Conservation (phyloP, 2,797 vertebrate genomes). For the Triplophysa yarkandensis region DNA sequence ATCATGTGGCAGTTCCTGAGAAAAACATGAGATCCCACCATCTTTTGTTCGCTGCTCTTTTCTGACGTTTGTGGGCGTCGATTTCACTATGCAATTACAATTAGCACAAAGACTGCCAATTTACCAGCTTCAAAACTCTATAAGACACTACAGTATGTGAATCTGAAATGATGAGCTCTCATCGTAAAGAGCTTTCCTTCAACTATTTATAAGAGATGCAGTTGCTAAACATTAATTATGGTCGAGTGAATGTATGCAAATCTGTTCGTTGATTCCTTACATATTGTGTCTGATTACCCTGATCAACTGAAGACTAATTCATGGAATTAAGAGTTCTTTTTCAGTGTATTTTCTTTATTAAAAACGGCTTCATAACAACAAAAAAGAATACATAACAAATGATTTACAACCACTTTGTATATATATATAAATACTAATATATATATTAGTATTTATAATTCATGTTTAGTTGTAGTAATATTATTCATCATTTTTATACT, state of each 20-base stretch:
- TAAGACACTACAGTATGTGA: conserved; percentile 8
- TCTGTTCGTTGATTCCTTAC: conserved; percentile 48
- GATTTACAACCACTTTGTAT: no score
- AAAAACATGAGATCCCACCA: conserved; percentile 31
- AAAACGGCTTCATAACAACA: neutral
- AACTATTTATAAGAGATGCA: conserved; percentile 52
- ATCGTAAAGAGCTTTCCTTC: neutral
- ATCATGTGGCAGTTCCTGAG: conserved; percentile 44
- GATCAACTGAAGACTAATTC: conserved; percentile 12
- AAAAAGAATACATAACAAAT: neutral
- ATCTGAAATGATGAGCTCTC: conserved; percentile 24
- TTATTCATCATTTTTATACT: no score
- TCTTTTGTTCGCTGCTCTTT: conserved; percentile 39
- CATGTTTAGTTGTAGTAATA: no score
- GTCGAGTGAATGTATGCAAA: conserved; percentile 48
- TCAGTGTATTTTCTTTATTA: neutral
- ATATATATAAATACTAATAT: no score
- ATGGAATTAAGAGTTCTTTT: neutral
- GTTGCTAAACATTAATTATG: conserved; percentile 63
- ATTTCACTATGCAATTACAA: conserved; percentile 42
- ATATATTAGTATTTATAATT: no score
- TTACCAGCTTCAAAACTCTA: conserved; percentile 40
- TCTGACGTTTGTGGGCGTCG: conserved; percentile 35
- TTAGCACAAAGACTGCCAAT: conserved; percentile 62
- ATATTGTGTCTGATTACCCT: conserved; percentile 42